Conservation (phyloP, 2,888 invertebrate genomes). For the Dioctria rufipes region DNA sequence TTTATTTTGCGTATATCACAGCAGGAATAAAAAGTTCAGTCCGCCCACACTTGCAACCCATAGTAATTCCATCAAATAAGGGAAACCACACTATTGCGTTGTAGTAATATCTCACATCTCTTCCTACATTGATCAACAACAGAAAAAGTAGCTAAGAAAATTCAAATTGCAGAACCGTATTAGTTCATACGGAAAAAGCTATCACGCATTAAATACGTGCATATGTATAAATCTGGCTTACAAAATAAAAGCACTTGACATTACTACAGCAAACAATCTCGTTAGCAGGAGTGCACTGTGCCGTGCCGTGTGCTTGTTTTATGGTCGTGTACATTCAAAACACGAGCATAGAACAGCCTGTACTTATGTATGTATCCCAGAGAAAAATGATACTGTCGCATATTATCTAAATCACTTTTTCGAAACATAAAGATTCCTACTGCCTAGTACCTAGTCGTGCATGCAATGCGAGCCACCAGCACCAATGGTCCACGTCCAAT, state of each 20-base stretch:
- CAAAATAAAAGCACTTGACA: constrained; percentile 24
- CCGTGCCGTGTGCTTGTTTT: constrained; percentile 48
- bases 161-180: neutral
- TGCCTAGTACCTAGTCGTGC: constrained; percentile 26
- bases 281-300: constrained; percentile 43
- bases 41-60: too few relatives aligned
- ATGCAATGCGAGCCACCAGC: neutral
- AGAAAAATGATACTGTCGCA: constrained; percentile 28
- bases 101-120: neutral
- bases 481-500: constrained; percentile 1
- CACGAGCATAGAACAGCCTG: constrained; percentile 49
- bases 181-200: constrained; percentile 25
- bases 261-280: constrained; percentile 42
- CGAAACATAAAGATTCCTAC: constrained; percentile 28
- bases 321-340: constrained; percentile 54
- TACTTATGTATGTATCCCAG: neutral
- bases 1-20: too few relatives aligned
- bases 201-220: neutral
- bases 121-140: constrained; percentile 41
- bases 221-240: constrained; percentile 25
- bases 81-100: neutral
- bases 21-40: too few relatives aligned
- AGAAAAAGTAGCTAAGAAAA: constrained; percentile 5
- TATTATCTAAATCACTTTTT: constrained; percentile 47
- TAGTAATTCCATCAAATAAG: too few relatives aligned